Evolutionary conservation across 2,113 vertebrate genomes (phyloP).

Genomic region (Tyrannus savana): DNA sequence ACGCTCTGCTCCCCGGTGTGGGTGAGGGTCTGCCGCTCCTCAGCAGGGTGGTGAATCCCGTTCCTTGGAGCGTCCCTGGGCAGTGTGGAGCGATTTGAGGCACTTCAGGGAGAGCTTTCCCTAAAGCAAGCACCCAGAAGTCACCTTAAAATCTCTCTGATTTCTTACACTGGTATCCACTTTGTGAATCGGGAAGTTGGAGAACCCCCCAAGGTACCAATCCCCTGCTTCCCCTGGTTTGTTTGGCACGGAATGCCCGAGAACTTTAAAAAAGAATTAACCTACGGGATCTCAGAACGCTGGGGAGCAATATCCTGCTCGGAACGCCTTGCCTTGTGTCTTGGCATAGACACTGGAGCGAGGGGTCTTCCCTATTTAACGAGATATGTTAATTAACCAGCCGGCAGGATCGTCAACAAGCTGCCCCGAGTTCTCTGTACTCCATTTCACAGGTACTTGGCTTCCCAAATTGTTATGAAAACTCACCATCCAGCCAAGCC

Average conservation of each 20-base stretch:
- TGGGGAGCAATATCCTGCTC: background rate
- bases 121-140: background rate
- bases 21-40: background rate
- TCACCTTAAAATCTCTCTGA: background rate
- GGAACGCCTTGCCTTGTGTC: background rate
- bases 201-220: background rate
- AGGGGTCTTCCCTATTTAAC: background rate
- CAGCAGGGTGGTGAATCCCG: background rate
- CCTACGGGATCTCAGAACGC: background rate
- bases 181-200: background rate
- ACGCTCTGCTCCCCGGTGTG: rapidly evolving
- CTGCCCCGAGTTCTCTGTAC: background rate
- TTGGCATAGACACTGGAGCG: background rate
- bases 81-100: rapidly evolving
- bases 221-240: background rate
- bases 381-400: background rate
- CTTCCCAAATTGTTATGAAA: constrained; percentile 56
- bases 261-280: background rate
- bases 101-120: background rate
- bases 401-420: background rate
- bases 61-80: background rate
- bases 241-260: background rate
- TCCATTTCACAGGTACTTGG: constrained; percentile 54
- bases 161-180: background rate
- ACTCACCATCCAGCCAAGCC: constrained; percentile 46